Base-by-base conservation (phyloP, 2,797 vertebrate genomes). In the Poliocrania exsul region DNA sequence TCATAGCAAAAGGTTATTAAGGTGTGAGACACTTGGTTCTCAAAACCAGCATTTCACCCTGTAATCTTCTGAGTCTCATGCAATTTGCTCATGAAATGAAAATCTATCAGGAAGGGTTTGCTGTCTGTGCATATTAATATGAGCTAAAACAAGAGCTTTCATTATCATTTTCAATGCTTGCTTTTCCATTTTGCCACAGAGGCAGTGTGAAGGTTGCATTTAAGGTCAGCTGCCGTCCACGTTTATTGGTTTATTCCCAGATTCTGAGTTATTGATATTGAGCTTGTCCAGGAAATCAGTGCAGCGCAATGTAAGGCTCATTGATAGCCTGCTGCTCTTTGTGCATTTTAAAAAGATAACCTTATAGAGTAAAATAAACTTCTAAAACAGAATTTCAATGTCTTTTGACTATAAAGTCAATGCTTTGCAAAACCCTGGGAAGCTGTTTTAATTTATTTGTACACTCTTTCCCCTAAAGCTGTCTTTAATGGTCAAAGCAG, bases 261-360 rank as follows among this genome's bases (percentile, higher is more conserved):
- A 72, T 94, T 97, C 40, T 93, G 92, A 93, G 90, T 77, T 83
- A 75, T 56, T 95, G 87, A 80, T 92, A 87, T 50, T 94, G 92
- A 96, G 87, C 78, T 91, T 94, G 92, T 94, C 89, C 87, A 96
- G 94, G 95, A 96, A 94, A 93, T 93, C 29, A 16, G 78, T 12
- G 37, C 62, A 56, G 44, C 79, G 46, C 67, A 92, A 94, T 11
- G 35, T 61, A 71, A 92, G 66, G 50, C 46, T 90, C 93, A 96
- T 96, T 96, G 25, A 96, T 96, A 97, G 58, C 7, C 38, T 65
- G 66, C 65, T 86, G 80, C 60, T 95, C 93, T 86, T 94, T 77
- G 79, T 97, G 92, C 88, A 95, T 93, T 96, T 95, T 92, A 89
- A 97, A 95, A 93, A 94, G 79, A 62, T 80, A 90, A 83, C 44